Percentiles rank a stretch among this genome's conserved stretches.
Evolutionary conservation across 2,797 vertebrate genomes (phyloP).

Genomic region (Enteromius fasciolatus): DNA sequence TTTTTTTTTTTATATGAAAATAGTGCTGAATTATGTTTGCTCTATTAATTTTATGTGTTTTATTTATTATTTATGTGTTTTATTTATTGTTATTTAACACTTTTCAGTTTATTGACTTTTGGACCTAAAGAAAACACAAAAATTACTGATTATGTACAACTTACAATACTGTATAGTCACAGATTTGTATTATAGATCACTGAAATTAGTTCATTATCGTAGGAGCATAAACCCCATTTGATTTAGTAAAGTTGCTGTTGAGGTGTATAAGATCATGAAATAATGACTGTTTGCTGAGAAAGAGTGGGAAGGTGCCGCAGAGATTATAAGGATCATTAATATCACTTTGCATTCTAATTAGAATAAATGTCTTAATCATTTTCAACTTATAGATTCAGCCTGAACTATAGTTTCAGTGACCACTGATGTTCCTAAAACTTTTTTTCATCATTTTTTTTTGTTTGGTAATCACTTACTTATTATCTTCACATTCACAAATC

Average conservation of each 20-base stretch:
- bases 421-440: background rate
- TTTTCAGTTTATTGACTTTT: background rate
- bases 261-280: background rate
- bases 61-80: too few species aligned
- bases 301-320: background rate
- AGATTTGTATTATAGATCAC: background rate
- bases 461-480: background rate
- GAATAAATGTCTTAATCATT: constrained; percentile 29
- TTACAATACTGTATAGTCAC: background rate
- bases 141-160: background rate
- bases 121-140: too few species aligned
- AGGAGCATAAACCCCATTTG: background rate
- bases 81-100: background rate
- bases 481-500: background rate
- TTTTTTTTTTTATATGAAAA: background rate
- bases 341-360: constrained; percentile 6
- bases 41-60: background rate
- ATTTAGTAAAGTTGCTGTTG: background rate
- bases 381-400: constrained; percentile 9
- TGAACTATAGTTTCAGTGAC: background rate
- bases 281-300: background rate
- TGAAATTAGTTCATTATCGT: background rate
- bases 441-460: background rate
- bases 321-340: background rate
- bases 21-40: background rate